A percentile compares a stretch with the other conserved stretches of the same genome.
Conservation (phyloP, 2,113 vertebrate species). For the Lates calcarifer region DNA sequence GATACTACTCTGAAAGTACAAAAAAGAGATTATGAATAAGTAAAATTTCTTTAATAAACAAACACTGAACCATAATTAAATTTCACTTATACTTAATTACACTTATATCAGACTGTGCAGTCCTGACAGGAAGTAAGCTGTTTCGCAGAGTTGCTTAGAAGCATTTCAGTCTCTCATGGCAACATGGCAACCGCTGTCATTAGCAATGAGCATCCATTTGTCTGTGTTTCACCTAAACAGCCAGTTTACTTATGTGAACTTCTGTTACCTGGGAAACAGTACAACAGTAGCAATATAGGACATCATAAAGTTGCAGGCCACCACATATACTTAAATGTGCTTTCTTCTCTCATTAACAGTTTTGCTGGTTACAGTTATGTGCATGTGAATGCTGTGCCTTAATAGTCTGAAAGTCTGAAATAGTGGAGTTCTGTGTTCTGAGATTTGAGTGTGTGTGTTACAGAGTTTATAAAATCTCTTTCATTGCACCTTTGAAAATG, state of each 20-base stretch:
- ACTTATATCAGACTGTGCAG: not conserved
- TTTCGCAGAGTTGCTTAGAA: not conserved
- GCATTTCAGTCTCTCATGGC: not conserved
- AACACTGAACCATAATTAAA: not conserved
- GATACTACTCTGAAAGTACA: too few relatives aligned
- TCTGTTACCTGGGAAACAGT: not conserved
- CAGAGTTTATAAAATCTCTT: not conserved
- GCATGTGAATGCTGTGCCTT: not conserved
- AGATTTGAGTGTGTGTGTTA: not conserved
- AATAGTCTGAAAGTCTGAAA: not conserved
- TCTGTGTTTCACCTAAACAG: slow-evolving; percentile 12
- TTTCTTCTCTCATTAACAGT: not conserved
- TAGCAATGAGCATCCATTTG: not conserved
- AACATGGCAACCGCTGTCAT: not conserved
- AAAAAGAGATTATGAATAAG: not conserved
- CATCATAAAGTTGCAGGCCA: not conserved
- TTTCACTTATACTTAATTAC: not conserved
- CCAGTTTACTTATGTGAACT: not conserved
- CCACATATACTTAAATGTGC: too few relatives aligned
- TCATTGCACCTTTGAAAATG: slow-evolving; percentile 41
- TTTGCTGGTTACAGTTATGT: not conserved
- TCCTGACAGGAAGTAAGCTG: not conserved
- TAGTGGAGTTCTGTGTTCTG: not conserved
- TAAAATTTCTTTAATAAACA: not conserved
- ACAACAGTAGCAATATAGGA: too few relatives aligned